Evolutionary conservation across 2,113 vertebrate species (phyloP).

Genomic region (Eulacestoma nigropectus): DNA sequence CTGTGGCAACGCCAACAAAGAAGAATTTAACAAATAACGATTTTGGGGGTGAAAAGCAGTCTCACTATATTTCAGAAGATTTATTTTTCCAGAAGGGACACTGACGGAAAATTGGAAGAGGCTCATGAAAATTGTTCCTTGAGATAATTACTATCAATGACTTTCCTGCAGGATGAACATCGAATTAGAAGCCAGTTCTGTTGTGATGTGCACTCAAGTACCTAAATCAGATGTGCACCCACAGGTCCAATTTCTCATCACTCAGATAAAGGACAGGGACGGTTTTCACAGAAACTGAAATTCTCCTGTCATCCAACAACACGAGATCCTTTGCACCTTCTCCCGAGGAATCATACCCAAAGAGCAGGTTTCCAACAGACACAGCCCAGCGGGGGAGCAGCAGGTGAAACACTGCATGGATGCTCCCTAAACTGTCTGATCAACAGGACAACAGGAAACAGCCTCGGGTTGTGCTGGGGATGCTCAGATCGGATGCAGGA

Average conservation of each 20-base stretch:
- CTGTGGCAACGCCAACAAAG: neutral
- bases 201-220: neutral
- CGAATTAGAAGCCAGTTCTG: neutral
- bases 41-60: neutral
- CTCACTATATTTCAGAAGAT: neutral
- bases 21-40: neutral
- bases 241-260: accelerated
- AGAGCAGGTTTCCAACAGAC: too few relatives aligned
- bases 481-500: accelerated
- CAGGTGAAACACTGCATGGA: accelerated
- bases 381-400: neutral
- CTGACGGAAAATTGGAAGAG: neutral
- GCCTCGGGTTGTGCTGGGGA: neutral
- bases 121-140: neutral
- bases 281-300: neutral
- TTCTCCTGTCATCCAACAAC: neutral
- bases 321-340: neutral
- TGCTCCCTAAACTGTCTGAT: neutral
- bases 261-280: accelerated
- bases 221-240: neutral
- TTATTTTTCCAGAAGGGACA: neutral
- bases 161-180: neutral
- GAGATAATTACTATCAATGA: neutral
- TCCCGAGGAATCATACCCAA: neutral
- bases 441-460: too few relatives aligned